These are phyloP conservation scores for Diploptera punctata DNA, from an alignment of 2,888 invertebrate species.

Conservation along the genomic window DNA sequence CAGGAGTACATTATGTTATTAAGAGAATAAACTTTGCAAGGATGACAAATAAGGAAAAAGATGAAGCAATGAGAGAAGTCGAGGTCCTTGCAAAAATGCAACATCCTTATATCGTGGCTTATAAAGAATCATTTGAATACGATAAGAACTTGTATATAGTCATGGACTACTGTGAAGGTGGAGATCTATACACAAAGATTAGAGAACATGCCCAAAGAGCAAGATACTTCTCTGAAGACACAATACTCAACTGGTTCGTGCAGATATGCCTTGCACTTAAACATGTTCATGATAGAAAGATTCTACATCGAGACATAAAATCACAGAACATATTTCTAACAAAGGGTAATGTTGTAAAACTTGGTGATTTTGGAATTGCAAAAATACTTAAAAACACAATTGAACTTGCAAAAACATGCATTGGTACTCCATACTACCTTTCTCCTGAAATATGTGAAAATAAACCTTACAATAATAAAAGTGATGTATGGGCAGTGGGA, in stretches of 20 bases:
- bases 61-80: slow-evolving; percentile 10
- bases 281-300: slow-evolving; percentile 12
- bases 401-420: slow-evolving; percentile 13
- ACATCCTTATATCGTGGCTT: slow-evolving; percentile 14
- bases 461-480: slow-evolving; percentile 14
- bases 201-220: background rate
- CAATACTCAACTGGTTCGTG: slow-evolving; percentile 9
- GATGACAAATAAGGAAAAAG: slow-evolving; percentile 11
- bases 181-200: background rate
- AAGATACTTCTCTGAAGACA: slow-evolving; percentile 11
- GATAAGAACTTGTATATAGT: slow-evolving; percentile 5
- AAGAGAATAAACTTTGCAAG: slow-evolving; percentile 4
- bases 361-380: slow-evolving; percentile 14
- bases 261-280: slow-evolving; percentile 5
- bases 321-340: slow-evolving; percentile 14
- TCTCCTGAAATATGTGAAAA: slow-evolving; percentile 8
- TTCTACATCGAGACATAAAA: slow-evolving; percentile 13
- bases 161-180: slow-evolving; percentile 15
- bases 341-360: slow-evolving; percentile 1
- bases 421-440: slow-evolving; percentile 11
- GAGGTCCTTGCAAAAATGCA: slow-evolving; percentile 4
- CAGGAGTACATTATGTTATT: background rate
- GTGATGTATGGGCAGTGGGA: slow-evolving; percentile 4
- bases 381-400: slow-evolving; percentile 4
- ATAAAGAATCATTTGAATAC: background rate